Evolutionary conservation across 2,113 vertebrate genomes (phyloP).

Genomic region (Athene noctua): DNA sequence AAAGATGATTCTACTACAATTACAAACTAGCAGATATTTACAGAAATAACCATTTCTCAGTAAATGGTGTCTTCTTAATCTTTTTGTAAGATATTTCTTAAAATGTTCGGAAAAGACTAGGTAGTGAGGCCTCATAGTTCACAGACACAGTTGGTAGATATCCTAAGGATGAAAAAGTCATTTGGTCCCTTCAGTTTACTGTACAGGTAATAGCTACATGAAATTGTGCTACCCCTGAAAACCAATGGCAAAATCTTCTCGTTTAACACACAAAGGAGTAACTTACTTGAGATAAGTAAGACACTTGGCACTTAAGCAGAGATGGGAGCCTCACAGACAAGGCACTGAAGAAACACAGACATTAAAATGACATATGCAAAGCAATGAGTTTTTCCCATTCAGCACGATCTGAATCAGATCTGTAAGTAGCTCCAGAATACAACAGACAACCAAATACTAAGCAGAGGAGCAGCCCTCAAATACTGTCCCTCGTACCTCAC

Average conservation of each 20-base stretch:
- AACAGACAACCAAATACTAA: not conserved
- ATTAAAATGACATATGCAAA: not conserved
- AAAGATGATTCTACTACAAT: not conserved
- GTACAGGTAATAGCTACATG: not conserved
- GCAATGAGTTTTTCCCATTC: not conserved
- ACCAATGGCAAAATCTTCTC: not conserved
- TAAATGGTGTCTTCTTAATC: not conserved
- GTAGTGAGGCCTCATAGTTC: not conserved
- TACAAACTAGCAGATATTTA: not conserved
- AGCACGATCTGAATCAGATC: not conserved
- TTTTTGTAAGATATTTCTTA: not conserved
- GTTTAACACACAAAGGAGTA: not conserved
- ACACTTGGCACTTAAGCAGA: not conserved
- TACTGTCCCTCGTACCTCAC: not conserved
- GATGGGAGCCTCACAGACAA: not conserved
- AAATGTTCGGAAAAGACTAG: not conserved
- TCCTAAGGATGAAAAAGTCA: not conserved
- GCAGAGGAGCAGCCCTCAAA: not conserved
- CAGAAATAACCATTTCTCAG: not conserved
- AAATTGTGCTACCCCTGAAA: not conserved
- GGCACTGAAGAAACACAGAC: not conserved
- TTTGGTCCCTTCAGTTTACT: not conserved
- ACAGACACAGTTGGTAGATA: not conserved
- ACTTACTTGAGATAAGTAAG: not conserved
- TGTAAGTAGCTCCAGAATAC: not conserved